Evolutionary conservation across 2,888 invertebrate genomes (phyloP), one percentile per base, ranked within the genome.

Genomic region (Hoplodrina ambigua): DNA sequence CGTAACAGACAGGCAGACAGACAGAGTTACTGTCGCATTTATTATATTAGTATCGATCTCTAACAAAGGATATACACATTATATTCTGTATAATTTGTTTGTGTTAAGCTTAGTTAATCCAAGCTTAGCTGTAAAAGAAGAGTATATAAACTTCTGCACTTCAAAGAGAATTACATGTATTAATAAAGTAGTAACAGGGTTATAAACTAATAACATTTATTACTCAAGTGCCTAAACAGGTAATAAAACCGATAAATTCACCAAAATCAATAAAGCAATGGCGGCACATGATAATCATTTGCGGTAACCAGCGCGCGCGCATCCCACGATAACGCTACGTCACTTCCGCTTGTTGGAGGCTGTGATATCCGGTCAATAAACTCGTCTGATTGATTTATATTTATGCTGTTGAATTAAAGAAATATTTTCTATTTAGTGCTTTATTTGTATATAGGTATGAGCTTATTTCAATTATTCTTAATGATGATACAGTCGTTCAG

Each of bases 301-400:
- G 75, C 80, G 72, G 78, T 69, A 64, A 77, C 72, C 50, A 69
- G 86, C 83, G 86, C 80, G 79, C 79, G 83, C 82, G 85, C 88
- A 88, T 86, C 86, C 77, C 83, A 84, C 76, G 89, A 85, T 85
- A 80, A 83, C 73, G 78, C 77, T 8, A 86, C 87, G 87, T 86
- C 86, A 86, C 82, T 90, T 91, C 92, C 92, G 89, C 67, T 69
- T 68, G 71, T 67, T 76, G 78, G 86, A 89, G 87, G 85, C 88
- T 89, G 84, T 85, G 86, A 88, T 87, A 88, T 91, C 91, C 90
- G 90, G 88, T 86, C 89, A 87, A 87, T 85, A 87, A 83, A 86
- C 86, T 81, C 74, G 37, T 76, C 69, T 62, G 66, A 76, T 80
- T 79, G 72, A 81, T 78, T 78, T 75, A 83, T 78, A 78, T 69